Conservation (phyloP, 2,113 vertebrate genomes). For the Rallus limicola region DNA sequence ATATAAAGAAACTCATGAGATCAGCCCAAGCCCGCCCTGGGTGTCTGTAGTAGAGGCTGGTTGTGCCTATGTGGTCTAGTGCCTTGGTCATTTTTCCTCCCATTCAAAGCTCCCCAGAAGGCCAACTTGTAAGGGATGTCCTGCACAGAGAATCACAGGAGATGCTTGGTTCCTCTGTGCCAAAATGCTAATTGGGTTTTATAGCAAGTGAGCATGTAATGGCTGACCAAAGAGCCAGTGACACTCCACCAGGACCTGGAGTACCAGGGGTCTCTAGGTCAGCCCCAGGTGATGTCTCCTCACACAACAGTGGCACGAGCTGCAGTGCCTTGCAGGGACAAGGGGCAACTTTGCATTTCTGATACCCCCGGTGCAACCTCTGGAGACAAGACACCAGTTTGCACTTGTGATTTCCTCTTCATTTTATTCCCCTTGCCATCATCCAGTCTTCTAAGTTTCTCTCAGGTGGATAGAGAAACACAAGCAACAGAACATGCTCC, state of each 20-base stretch:
- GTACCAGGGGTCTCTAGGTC: neutral
- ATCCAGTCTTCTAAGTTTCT: neutral
- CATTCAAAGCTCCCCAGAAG: neutral
- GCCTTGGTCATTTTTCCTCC: accelerated
- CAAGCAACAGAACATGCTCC: neutral
- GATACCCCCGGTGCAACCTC: neutral
- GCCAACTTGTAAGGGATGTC: neutral
- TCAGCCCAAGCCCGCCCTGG: accelerated
- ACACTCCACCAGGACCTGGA: neutral
- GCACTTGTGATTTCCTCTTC: neutral
- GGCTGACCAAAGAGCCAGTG: neutral
- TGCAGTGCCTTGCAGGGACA: neutral
- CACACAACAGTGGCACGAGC: accelerated
- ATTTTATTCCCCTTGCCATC: neutral
- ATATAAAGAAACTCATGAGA: neutral
- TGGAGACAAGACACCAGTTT: neutral
- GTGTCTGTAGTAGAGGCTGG: neutral
- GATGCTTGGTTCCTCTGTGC: neutral
- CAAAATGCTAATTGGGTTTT: neutral
- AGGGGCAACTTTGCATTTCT: neutral
- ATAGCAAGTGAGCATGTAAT: accelerated
- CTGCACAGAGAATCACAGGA: no score
- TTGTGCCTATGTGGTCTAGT: neutral
- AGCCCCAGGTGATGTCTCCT: neutral
- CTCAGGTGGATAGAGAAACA: neutral